Conservation (phyloP, 2,797 vertebrate species). For the Sebastes kiyomatsui region DNA sequence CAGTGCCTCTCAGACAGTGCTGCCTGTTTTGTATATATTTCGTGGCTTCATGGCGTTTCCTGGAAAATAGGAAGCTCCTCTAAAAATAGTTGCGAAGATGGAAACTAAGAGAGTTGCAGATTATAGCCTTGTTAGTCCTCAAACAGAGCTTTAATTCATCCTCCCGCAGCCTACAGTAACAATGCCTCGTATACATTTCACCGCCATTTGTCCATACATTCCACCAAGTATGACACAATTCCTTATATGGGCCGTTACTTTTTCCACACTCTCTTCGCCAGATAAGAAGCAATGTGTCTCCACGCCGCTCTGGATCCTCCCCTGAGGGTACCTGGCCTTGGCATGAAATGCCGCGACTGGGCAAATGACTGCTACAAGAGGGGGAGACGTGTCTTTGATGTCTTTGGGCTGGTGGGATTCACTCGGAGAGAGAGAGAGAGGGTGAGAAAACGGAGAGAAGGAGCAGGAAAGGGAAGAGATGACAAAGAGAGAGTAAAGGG, state of each 20-base stretch:
- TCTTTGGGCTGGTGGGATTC: slow-evolving; percentile 45
- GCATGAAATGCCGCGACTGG: slow-evolving; percentile 34
- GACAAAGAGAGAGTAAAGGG: slow-evolving; percentile 11
- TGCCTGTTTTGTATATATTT: slow-evolving; percentile 24
- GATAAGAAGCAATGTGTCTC: slow-evolving; percentile 45
- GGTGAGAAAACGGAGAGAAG: background rate
- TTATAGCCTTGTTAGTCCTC: slow-evolving; percentile 41
- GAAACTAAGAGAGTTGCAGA: slow-evolving; percentile 38
- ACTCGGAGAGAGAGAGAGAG: slow-evolving; percentile 29
- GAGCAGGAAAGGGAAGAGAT: slow-evolving; percentile 31
- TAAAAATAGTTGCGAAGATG: slow-evolving; percentile 64
- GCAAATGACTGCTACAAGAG: slow-evolving; percentile 38
- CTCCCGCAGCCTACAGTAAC: background rate
- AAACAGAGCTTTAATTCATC: slow-evolving; percentile 5
- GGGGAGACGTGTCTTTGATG: slow-evolving; percentile 61
- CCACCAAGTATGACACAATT: slow-evolving; percentile 42
- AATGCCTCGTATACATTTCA: slow-evolving; percentile 35
- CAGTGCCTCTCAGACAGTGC: slow-evolving; percentile 7
- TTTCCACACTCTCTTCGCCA: slow-evolving; percentile 19
- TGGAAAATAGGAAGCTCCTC: slow-evolving; percentile 51
- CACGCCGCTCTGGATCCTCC: slow-evolving; percentile 29
- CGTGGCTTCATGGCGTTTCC: slow-evolving; percentile 42
- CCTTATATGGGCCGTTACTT: slow-evolving; percentile 28
- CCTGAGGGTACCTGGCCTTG: slow-evolving; percentile 67
- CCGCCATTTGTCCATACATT: slow-evolving; percentile 36